phyloP scores from a whole-genome alignment of 2,113 vertebrate species.

The Varanus komodoensis region DNA sequence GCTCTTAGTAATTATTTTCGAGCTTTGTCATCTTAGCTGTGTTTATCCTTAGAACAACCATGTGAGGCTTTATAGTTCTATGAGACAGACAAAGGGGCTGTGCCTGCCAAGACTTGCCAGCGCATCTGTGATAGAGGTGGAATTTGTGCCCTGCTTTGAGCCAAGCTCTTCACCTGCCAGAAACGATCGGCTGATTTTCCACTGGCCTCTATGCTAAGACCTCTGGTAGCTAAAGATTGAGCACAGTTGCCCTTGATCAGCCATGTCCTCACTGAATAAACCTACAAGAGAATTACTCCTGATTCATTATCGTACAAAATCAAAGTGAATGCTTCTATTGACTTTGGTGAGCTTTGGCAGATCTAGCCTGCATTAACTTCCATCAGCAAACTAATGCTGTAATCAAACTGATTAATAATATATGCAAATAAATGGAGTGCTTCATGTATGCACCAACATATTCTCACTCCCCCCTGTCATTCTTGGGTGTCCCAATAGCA shows the following conservation, averaged over 20 bases:
- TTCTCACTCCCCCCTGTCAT: slow-evolving; percentile 47
- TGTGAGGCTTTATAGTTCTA: background rate
- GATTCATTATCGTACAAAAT: background rate
- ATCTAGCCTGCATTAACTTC: background rate
- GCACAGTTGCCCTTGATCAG: background rate
- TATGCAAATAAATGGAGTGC: background rate
- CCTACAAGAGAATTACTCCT: background rate
- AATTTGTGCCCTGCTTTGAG: background rate
- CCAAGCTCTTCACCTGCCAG: background rate
- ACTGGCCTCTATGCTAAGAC: background rate
- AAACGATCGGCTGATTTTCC: background rate
- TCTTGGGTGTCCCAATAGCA: slow-evolving; percentile 5
- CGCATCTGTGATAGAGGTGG: background rate
- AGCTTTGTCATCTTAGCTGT: background rate
- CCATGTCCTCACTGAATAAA: background rate
- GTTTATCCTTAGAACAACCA: background rate
- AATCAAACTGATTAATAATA: slow-evolving; percentile 38
- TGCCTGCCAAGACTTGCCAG: background rate
- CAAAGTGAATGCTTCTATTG: background rate
- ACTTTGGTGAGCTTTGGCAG: background rate
- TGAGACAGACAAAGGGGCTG: background rate
- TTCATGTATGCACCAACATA: slow-evolving; percentile 42
- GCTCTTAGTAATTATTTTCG: background rate
- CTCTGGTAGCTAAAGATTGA: background rate
- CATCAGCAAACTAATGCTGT: background rate